These are phyloP conservation scores for Rhabditoides inermis DNA, from an alignment of 2,888 invertebrate genomes.

Conservation along the genomic window DNA sequence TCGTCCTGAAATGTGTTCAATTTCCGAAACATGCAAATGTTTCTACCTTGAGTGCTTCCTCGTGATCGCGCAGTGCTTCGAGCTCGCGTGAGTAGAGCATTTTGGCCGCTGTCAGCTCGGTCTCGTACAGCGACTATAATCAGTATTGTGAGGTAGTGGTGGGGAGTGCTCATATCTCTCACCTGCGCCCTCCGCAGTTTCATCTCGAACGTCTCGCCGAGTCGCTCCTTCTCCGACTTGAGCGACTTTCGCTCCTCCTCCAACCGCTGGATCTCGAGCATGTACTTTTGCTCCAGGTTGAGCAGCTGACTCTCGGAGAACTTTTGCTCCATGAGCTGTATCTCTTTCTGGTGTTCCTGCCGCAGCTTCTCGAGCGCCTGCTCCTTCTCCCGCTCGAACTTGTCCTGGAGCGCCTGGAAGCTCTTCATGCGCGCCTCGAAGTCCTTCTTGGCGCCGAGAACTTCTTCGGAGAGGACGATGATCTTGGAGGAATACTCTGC, in stretches of 20 bases:
- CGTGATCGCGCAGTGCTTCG: slow-evolving; percentile 50
- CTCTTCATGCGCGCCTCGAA: slow-evolving; percentile 57
- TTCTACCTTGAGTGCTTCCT: slow-evolving; percentile 49
- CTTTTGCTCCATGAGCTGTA: slow-evolving; percentile 47
- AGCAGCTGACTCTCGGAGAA: slow-evolving; percentile 49
- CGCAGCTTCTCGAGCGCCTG: slow-evolving; percentile 49
- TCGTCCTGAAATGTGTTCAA: too few species aligned
- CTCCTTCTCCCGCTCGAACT: slow-evolving; percentile 52
- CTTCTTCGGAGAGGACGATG: slow-evolving; percentile 54
- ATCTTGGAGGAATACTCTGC: slow-evolving; percentile 53
- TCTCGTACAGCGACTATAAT: slow-evolving; percentile 49
- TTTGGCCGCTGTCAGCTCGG: slow-evolving; percentile 51
- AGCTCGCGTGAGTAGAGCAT: slow-evolving; percentile 48
- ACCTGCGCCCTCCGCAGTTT: slow-evolving; percentile 51
- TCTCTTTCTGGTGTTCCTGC: slow-evolving; percentile 52
- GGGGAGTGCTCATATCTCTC: too few species aligned
- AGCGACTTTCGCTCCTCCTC: slow-evolving; percentile 52
- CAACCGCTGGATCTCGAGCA: slow-evolving; percentile 50
- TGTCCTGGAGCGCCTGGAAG: slow-evolving; percentile 54
- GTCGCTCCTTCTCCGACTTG: slow-evolving; percentile 48
- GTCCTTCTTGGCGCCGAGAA: slow-evolving; percentile 54
- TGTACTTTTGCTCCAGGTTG: slow-evolving; percentile 53
- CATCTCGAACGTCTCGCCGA: slow-evolving; percentile 52
- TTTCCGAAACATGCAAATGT: slow-evolving; percentile 29
- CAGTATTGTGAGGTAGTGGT: too few species aligned